Conservation (phyloP, 1,140 invertebrate genomes). For the Parasteatoda tepidariorum region DNA sequence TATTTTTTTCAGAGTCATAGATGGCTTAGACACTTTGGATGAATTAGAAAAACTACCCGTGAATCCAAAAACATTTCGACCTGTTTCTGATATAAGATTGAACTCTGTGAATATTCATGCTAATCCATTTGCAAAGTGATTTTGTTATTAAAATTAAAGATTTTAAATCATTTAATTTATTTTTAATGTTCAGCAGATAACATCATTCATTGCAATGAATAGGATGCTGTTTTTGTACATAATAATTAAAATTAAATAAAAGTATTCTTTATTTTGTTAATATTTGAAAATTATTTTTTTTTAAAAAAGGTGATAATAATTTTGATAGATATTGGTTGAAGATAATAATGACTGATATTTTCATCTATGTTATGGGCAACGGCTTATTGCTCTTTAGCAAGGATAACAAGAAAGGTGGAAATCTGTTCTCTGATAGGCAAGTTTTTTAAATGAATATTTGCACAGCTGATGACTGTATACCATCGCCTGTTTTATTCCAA, state of each 20-base stretch:
- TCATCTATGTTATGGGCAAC: too few relatives aligned
- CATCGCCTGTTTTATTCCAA: too few relatives aligned
- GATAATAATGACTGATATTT: too few relatives aligned
- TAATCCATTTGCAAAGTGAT: constrained; percentile 84
- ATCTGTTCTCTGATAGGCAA: too few relatives aligned
- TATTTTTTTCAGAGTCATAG: constrained; percentile 83
- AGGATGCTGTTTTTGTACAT: not conserved
- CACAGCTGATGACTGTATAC: too few relatives aligned
- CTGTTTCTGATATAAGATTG: constrained; percentile 85
- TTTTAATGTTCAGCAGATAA: not conserved
- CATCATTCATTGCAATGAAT: not conserved
- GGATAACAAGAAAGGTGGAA: too few relatives aligned
- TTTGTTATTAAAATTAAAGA: not conserved
- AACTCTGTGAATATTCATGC: constrained; percentile 94
- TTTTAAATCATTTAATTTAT: constrained; percentile 5
- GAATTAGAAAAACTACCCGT: constrained; percentile 95
- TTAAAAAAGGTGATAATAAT: too few relatives aligned
- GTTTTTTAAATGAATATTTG: too few relatives aligned
- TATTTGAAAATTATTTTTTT: too few relatives aligned
- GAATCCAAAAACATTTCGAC: constrained; percentile 91
- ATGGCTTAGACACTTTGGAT: constrained; percentile 95
- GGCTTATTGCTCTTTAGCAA: too few relatives aligned
- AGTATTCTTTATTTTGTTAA: not conserved
- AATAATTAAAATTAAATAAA: not conserved
- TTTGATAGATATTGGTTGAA: too few relatives aligned